A percentile compares a stretch with the other conserved stretches of the same genome.
phyloP scores from a whole-genome alignment of 2,113 vertebrate genomes.

The Ctenomys sociabilis region DNA sequence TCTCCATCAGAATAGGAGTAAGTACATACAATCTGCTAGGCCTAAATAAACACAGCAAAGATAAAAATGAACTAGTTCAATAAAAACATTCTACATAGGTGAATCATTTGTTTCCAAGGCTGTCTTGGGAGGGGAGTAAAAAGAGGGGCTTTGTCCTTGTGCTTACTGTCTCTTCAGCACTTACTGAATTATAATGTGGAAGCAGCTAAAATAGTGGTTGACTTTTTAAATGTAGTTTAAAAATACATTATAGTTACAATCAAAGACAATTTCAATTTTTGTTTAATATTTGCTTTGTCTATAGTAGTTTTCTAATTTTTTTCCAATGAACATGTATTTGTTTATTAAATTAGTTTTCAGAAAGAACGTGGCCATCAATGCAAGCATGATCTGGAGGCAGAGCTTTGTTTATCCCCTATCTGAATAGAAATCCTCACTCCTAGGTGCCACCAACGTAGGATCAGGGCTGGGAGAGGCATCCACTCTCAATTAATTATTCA shows the following conservation, averaged over 20 bases:
- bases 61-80: constrained; percentile 16
- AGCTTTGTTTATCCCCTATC: constrained; percentile 53
- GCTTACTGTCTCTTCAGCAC: neutral
- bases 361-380: constrained; percentile 49
- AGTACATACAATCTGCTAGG: neutral
- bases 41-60: neutral
- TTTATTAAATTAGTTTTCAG: constrained; percentile 39
- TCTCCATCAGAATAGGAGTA: neutral
- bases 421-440: constrained; percentile 67
- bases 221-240: neutral
- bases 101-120: neutral
- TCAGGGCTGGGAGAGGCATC: constrained; percentile 58
- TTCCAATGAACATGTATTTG: constrained; percentile 3
- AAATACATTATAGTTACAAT: neutral
- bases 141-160: neutral
- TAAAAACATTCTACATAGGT: constrained; percentile 46
- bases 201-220: neutral
- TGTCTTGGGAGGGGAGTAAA: neutral
- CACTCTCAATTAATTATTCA: constrained; percentile 79
- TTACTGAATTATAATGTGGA: constrained; percentile 35
- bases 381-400: constrained; percentile 24
- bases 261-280: constrained; percentile 23
- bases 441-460: constrained; percentile 43
- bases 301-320: neutral
- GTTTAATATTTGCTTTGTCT: constrained; percentile 35